Evolutionary conservation across 1,140 invertebrate genomes (phyloP).

Genomic region (Sycophila sp.): DNA sequence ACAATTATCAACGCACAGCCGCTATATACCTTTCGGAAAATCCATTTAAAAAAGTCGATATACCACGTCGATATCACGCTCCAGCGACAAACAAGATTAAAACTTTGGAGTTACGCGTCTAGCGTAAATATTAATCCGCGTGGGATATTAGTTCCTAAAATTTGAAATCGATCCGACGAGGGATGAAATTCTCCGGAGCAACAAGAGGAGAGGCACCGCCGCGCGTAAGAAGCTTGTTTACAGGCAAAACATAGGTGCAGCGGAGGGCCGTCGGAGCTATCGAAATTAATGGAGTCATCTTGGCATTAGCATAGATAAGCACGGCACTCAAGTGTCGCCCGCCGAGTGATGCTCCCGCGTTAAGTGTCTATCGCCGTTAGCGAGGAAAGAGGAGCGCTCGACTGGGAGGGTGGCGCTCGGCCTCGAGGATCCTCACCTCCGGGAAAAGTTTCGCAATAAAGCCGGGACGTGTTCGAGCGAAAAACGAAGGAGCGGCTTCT

Average conservation of each 20-base stretch:
- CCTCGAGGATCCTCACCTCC: not conserved
- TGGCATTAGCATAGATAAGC: conserved; percentile 32
- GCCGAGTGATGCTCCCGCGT: conserved; percentile 16
- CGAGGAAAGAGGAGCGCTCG: not conserved
- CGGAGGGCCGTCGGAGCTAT: not conserved
- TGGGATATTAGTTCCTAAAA: not conserved
- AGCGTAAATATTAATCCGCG: too few relatives aligned
- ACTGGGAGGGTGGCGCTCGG: not conserved
- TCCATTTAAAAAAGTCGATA: too few relatives aligned
- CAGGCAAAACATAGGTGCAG: conserved; percentile 17
- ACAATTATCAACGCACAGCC: too few relatives aligned
- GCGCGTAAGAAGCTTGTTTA: conserved; percentile 7
- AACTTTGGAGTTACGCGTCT: too few relatives aligned
- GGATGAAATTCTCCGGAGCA: not conserved
- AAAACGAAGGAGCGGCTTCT: not conserved
- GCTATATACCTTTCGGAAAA: too few relatives aligned
- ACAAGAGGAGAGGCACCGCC: too few relatives aligned
- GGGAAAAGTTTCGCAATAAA: conserved; percentile 34
- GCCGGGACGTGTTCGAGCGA: not conserved
- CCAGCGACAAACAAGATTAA: too few relatives aligned
- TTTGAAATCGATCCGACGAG: conserved; percentile 7
- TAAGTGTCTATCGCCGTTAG: conserved; percentile 22
- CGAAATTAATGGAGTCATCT: conserved; percentile 29
- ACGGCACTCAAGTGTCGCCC: conserved; percentile 7
- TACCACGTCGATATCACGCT: too few relatives aligned